Percentiles rank a stretch among this genome's conserved stretches.
phyloP scores from a whole-genome alignment of 2,888 invertebrate genomes.

The Cheilosia vernalis region DNA sequence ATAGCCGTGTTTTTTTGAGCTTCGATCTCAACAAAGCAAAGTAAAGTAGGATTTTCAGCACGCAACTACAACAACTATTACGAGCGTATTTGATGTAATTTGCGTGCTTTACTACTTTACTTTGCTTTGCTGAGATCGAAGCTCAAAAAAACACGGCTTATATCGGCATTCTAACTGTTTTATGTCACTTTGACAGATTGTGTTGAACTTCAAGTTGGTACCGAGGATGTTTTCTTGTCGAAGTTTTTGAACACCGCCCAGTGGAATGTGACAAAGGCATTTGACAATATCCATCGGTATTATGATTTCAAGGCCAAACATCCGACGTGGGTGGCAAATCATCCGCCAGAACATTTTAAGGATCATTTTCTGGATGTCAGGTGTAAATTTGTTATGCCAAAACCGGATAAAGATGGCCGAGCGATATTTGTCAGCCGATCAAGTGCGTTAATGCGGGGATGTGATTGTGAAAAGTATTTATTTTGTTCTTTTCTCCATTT shows the following conservation, averaged over 20 bases:
- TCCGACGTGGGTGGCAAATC: slow-evolving; percentile 80
- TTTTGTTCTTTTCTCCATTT: not conserved
- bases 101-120: too few relatives aligned
- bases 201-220: slow-evolving; percentile 78
- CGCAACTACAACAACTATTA: too few relatives aligned
- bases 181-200: slow-evolving; percentile 75
- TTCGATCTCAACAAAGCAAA: too few relatives aligned
- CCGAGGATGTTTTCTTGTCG: slow-evolving; percentile 79
- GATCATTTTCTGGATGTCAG: slow-evolving; percentile 78
- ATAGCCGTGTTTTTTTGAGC: too few relatives aligned
- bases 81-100: too few relatives aligned
- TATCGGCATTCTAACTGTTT: not conserved
- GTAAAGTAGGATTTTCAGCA: too few relatives aligned
- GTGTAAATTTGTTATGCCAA: slow-evolving; percentile 80
- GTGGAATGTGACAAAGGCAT: slow-evolving; percentile 80
- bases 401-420: slow-evolving; percentile 80
- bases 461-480: not conserved
- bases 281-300: slow-evolving; percentile 78
- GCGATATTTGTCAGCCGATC: slow-evolving; percentile 68
- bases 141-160: too few relatives aligned
- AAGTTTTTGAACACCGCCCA: slow-evolving; percentile 78
- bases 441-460: slow-evolving; percentile 25
- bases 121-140: too few relatives aligned
- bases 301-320: slow-evolving; percentile 80
- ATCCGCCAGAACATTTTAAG: slow-evolving; percentile 79